Evolutionary conservation across 1,140 invertebrate species (phyloP).

Genomic region (Gonioctena quinquepunctata): DNA sequence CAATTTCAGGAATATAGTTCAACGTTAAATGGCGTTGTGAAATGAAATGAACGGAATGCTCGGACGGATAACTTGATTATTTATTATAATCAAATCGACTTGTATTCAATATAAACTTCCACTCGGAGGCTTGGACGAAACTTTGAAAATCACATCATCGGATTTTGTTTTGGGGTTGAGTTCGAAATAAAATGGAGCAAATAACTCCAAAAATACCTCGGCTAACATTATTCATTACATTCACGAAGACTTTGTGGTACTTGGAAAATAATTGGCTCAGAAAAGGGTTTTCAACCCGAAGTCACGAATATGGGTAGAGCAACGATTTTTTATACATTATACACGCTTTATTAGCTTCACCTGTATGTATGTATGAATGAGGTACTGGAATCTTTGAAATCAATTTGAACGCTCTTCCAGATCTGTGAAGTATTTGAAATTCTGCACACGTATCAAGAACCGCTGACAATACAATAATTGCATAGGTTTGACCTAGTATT

Average conservation of each 20-base stretch:
- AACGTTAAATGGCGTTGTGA: not conserved
- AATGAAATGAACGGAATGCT: not conserved
- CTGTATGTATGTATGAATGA: too few species aligned
- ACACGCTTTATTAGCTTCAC: too few species aligned
- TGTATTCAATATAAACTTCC: constrained; percentile 10
- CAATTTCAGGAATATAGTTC: not conserved
- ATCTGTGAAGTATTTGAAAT: too few species aligned
- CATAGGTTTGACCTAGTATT: too few species aligned
- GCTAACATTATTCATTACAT: not conserved
- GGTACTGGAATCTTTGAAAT: too few species aligned
- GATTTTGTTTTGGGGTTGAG: not conserved
- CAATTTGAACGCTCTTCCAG: too few species aligned
- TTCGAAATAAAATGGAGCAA: not conserved
- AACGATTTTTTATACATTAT: too few species aligned
- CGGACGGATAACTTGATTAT: not conserved
- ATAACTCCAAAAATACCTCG: not conserved
- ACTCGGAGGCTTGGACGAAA: not conserved
- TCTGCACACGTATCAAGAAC: too few species aligned
- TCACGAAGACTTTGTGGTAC: not conserved
- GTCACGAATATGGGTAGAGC: too few species aligned
- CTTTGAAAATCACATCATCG: not conserved
- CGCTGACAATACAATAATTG: too few species aligned
- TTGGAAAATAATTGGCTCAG: too few species aligned
- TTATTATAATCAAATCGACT: not conserved
- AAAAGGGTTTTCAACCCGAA: too few species aligned